Evolutionary conservation across 2,113 vertebrate genomes (phyloP), one percentile per base, ranked within the genome.

Genomic region (Felis catus): DNA sequence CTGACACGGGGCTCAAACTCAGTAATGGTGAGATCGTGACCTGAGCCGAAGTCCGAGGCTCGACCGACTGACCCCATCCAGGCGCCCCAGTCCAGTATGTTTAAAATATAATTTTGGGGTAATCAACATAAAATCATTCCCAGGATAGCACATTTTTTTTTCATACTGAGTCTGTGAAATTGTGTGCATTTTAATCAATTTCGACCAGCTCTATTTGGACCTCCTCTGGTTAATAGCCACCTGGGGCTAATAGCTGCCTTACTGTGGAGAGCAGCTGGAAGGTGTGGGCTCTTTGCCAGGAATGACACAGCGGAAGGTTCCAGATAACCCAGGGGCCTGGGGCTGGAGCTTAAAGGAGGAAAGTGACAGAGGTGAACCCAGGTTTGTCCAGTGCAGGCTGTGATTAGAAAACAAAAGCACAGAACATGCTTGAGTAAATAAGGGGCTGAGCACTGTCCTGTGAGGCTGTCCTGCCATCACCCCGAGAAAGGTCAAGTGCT

Each of bases 391-490:
- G 39, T 58, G 31, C 19, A 25, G 84, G 78, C 15, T 83, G 36
- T 14, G 81, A 39, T 87, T 68, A 92, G 86, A 58, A 27, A 85
- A 91, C 12, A 66, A 70, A 53, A 83, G 25, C 81, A 95, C 71
- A 71, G 93, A 55, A 36, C 16, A 16, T 48, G 12, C 53, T 18
- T 53, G 81, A 66, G 23, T 66, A 91, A 80, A 91, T 15, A 89
- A 10, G 55, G 48, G 27, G 25, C 31, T 36, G 27, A 18, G 5
- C 0, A 0, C 8, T 63, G 45, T 15, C 48, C 70, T 25, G 8
- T 0, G 63, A 71, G 33, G 39, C 9, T 39, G 2, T 36, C 58
- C 31, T 81, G 29, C n/a, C 29, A 39, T 36, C 51, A 13, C 48
- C 31, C n/a, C 5, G 16, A 36, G 85, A 25, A 65, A 71, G 58